phyloP scores from a whole-genome alignment of 2,888 invertebrate species.

The Diloba caeruleocephala region DNA sequence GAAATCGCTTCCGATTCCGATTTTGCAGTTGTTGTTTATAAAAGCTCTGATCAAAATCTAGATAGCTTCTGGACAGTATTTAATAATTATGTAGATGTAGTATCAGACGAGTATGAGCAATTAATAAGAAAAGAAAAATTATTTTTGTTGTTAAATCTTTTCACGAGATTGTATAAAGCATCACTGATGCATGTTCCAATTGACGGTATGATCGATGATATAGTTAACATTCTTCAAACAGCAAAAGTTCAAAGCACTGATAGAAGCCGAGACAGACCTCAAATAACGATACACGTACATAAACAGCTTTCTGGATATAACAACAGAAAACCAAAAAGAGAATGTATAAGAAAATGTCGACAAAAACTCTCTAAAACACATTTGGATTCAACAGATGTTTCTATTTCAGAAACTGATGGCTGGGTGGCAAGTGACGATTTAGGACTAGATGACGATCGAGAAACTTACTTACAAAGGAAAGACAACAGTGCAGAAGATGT shows the following conservation, averaged over 20 bases:
- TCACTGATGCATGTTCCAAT: neutral
- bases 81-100: neutral
- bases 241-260: neutral
- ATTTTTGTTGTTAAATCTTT: slow-evolving; percentile 15
- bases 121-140: slow-evolving; percentile 6
- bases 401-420: slow-evolving; percentile 20
- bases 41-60: slow-evolving; percentile 6
- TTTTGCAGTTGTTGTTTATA: neutral
- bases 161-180: slow-evolving; percentile 16
- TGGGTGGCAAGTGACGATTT: neutral
- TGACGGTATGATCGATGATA: slow-evolving; percentile 16
- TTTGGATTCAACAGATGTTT: slow-evolving; percentile 15
- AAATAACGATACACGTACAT: too few species aligned
- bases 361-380: neutral
- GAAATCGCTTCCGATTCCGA: neutral
- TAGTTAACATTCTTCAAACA: slow-evolving; percentile 17
- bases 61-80: slow-evolving; percentile 24
- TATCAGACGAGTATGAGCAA: slow-evolving; percentile 1
- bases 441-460: neutral
- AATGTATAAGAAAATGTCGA: slow-evolving; percentile 16
- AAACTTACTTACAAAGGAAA: neutral
- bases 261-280: neutral
- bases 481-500: neutral
- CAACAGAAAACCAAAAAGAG: neutral
- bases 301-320: neutral